These are phyloP conservation scores for Chaenogobius annularis DNA, from an alignment of 2,113 vertebrate species.

Conservation along the genomic window DNA sequence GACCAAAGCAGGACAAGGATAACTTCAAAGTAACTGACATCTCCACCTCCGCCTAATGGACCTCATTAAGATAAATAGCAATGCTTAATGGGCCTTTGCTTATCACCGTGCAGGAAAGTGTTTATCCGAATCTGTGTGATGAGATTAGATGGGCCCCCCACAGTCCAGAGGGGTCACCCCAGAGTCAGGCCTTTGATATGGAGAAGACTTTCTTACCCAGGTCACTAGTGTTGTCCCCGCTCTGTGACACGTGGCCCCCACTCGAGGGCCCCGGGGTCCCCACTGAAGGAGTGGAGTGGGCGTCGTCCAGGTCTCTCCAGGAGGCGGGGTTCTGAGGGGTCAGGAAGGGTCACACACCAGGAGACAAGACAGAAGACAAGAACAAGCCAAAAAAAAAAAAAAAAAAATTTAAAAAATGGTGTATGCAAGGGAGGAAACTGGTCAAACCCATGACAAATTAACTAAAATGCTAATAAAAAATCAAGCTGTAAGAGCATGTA, in stretches of 20 bases:
- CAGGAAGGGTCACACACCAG: conserved; percentile 46
- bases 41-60: neutral
- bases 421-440: too few relatives aligned
- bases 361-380: conserved; percentile 35
- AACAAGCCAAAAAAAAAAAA: too few relatives aligned
- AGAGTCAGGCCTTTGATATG: conserved; percentile 48
- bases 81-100: neutral
- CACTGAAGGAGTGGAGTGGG: conserved; percentile 92
- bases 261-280: conserved; percentile 96
- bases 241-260: conserved; percentile 93
- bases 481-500: neutral
- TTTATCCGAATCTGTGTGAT: conserved; percentile 6
- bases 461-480: too few relatives aligned
- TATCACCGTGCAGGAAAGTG: neutral
- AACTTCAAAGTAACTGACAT: neutral
- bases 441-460: too few relatives aligned
- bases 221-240: conserved; percentile 96
- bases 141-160: conserved; percentile 2
- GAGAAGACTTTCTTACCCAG: conserved; percentile 85
- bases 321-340: conserved; percentile 84
- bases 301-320: conserved; percentile 92
- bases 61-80: neutral
- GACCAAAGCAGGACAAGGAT: neutral
- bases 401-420: too few relatives aligned
- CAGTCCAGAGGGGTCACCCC: conserved; percentile 27